These are phyloP conservation scores for Phanerotoma sp. DNA, from an alignment of 2,888 invertebrate genomes.

Conservation along the genomic window DNA sequence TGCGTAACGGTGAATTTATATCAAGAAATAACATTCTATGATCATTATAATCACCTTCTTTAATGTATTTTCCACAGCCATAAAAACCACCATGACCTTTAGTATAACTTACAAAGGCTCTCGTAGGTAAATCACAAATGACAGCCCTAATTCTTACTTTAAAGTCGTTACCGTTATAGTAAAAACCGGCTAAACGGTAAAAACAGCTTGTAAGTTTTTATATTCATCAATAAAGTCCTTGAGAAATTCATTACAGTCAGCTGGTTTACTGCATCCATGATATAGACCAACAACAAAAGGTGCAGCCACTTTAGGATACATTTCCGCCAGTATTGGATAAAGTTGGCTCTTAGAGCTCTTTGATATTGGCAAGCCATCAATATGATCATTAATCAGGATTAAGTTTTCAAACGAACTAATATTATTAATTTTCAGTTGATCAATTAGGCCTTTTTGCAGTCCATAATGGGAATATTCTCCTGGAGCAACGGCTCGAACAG, in stretches of 20 bases:
- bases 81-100: slow-evolving; percentile 11
- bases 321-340: slow-evolving; percentile 2
- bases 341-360: too few relatives aligned
- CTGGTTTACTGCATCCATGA: slow-evolving; percentile 8
- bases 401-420: too few relatives aligned
- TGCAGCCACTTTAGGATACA: slow-evolving; percentile 3
- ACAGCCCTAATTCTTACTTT: slow-evolving; percentile 4
- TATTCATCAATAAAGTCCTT: slow-evolving; percentile 9
- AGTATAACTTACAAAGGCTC: slow-evolving; percentile 4
- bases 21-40: slow-evolving; percentile 6
- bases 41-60: slow-evolving; percentile 4
- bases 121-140: slow-evolving; percentile 9
- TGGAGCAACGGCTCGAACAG: too few relatives aligned
- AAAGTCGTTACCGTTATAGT: neutral
- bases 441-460: too few relatives aligned
- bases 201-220: too few relatives aligned
- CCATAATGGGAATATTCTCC: too few relatives aligned
- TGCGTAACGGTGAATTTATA: slow-evolving; percentile 2
- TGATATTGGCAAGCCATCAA: too few relatives aligned
- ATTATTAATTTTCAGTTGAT: too few relatives aligned
- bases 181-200: neutral
- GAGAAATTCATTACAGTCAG: neutral
- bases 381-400: too few relatives aligned
- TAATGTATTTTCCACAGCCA: slow-evolving; percentile 1
- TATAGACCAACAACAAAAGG: slow-evolving; percentile 10